These are phyloP conservation scores for Nycticryphes semicollaris DNA, from an alignment of 2,113 vertebrate species.

Conservation along the genomic window DNA sequence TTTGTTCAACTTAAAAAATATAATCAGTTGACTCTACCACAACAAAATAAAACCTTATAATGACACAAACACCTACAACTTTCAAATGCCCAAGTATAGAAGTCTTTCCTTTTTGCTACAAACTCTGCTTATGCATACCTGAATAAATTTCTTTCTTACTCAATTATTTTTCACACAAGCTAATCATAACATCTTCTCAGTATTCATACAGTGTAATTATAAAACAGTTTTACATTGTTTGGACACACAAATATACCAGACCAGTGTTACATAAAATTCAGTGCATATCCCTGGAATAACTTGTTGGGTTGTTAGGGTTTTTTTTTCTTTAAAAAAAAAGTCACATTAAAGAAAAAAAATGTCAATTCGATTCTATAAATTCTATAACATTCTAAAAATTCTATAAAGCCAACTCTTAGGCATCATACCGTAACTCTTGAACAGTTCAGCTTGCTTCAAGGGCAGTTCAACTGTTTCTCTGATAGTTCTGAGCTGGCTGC, in stretches of 20 bases:
- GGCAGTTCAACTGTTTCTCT: conserved; percentile 92
- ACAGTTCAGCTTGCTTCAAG: conserved; percentile 88
- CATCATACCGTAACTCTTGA: conserved; percentile 85
- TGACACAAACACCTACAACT: not conserved
- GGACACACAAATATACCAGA: not conserved
- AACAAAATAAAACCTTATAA: not conserved
- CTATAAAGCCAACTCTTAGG: not conserved
- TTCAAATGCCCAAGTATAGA: not conserved
- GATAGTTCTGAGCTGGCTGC: conserved; percentile 84
- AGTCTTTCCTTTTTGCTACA: not conserved
- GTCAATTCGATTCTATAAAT: too few relatives aligned
- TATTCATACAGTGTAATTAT: not conserved
- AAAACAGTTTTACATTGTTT: not conserved
- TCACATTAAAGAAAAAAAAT: not conserved
- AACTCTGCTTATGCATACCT: not conserved
- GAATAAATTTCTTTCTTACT: not conserved
- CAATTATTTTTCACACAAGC: not conserved
- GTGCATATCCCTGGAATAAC: not conserved
- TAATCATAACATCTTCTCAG: not conserved
- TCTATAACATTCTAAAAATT: too few relatives aligned
- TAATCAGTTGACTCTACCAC: not conserved
- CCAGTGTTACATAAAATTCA: not conserved
- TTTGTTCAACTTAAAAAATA: not conserved
- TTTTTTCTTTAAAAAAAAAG: not conserved
- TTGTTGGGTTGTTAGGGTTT: too few relatives aligned